Evolutionary conservation across 1,140 invertebrate species (phyloP).

Genomic region (Eumaeus atala): DNA sequence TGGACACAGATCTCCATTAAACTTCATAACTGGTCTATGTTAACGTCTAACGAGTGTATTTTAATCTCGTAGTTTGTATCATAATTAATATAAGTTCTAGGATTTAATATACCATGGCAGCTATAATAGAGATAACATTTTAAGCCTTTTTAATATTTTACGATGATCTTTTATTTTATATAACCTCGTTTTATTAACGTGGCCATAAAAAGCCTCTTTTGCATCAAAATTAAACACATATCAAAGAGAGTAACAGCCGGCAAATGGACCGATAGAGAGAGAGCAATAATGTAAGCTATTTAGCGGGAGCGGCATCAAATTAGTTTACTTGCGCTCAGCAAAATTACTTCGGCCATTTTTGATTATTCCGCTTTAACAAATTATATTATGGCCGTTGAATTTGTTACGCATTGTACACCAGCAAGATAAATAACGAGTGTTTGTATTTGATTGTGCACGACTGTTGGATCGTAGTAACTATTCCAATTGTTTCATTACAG

Average conservation of each 20-base stretch:
- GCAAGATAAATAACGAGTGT: constrained; percentile 3
- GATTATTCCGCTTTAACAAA: constrained; percentile 10
- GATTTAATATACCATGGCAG: too few relatives aligned
- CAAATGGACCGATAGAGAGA: constrained; percentile 61
- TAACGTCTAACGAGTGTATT: too few relatives aligned
- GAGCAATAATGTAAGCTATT: constrained; percentile 44
- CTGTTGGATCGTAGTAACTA: constrained; percentile 6
- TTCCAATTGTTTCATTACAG: constrained; percentile 7
- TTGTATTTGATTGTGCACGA: constrained; percentile 11
- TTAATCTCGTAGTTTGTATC: too few relatives aligned
- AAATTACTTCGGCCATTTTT: constrained; percentile 16
- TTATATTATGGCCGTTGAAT: constrained; percentile 1
- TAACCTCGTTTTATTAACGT: too few relatives aligned
- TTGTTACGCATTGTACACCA: constrained; percentile 5
- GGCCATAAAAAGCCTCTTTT: background rate
- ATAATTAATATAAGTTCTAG: too few relatives aligned
- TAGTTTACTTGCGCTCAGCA: constrained; percentile 33
- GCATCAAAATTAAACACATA: constrained; percentile 65
- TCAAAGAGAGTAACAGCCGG: constrained; percentile 59
- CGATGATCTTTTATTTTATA: too few relatives aligned
- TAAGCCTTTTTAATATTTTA: too few relatives aligned
- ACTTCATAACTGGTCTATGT: too few relatives aligned
- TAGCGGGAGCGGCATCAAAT: constrained; percentile 46
- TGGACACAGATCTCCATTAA: too few relatives aligned
- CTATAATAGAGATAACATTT: too few relatives aligned